Conservation (phyloP, 2,113 vertebrate species). For the Phodopus roborovskii region DNA sequence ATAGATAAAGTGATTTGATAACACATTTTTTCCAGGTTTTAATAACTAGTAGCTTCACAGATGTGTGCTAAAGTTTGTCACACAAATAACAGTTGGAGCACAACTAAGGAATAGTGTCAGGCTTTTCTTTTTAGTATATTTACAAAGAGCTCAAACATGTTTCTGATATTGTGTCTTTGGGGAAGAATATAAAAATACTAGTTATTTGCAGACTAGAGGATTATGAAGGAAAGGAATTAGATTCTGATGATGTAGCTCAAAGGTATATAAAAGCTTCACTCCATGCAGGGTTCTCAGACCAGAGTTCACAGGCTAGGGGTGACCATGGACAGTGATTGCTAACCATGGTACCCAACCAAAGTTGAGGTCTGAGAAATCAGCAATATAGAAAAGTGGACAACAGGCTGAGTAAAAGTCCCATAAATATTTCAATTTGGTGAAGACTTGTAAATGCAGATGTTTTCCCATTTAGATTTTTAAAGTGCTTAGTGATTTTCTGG, state of each 20-base stretch:
- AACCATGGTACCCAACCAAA: slow-evolving; percentile 39
- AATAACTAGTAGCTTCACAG: slow-evolving; percentile 38
- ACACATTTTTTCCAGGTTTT: slow-evolving; percentile 51
- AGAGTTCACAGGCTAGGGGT: not conserved
- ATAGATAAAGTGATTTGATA: slow-evolving; percentile 33
- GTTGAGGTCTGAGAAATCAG: slow-evolving; percentile 26
- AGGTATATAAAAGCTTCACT: slow-evolving; percentile 53
- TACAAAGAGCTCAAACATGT: slow-evolving; percentile 58
- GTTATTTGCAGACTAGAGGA: slow-evolving; percentile 43
- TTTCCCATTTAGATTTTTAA: slow-evolving; percentile 52
- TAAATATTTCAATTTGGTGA: slow-evolving; percentile 63
- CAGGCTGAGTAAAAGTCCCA: slow-evolving; percentile 21
- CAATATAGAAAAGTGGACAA: slow-evolving; percentile 17
- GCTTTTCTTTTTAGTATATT: slow-evolving; percentile 35
- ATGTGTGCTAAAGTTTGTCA: slow-evolving; percentile 15
- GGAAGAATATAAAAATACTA: slow-evolving; percentile 50
- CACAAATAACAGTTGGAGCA: not conserved
- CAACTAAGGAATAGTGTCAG: not conserved
- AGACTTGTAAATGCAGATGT: slow-evolving; percentile 54
- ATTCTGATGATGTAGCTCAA: slow-evolving; percentile 17
- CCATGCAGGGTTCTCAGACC: not conserved
- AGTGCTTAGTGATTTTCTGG: slow-evolving; percentile 26
- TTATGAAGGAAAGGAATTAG: slow-evolving; percentile 46
- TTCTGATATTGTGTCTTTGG: not conserved
- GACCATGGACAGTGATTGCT: slow-evolving; percentile 53